phyloP scores from a whole-genome alignment of 53 echinoderm and acorn worm genomes.

The Holothuria leucospilota region DNA sequence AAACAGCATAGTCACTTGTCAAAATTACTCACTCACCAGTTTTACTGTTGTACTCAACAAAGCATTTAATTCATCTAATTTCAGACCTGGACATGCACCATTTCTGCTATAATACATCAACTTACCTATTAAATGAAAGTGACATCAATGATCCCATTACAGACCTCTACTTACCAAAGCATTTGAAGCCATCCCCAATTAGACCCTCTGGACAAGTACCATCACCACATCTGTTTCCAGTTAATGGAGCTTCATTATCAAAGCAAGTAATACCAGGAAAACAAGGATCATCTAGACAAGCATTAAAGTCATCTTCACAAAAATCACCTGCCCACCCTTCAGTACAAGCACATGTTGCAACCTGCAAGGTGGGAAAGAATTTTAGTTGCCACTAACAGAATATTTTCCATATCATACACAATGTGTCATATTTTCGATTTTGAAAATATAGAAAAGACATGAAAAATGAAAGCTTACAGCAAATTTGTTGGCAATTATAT shows the following conservation, averaged over 20 bases:
- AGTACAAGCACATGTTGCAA: conserved; percentile 72
- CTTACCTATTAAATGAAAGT: too few species aligned
- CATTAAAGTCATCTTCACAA: conserved; percentile 80
- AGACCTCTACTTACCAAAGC: conserved; percentile 65
- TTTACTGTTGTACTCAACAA: background rate
- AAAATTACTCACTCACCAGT: too few species aligned
- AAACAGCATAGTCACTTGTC: too few species aligned
- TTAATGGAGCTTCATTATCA: conserved; percentile 64
- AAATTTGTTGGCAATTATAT: conserved; percentile 76
- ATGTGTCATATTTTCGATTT: too few species aligned
- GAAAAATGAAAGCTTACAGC: conserved; percentile 65
- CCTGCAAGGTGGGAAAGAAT: conserved; percentile 40
- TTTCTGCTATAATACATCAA: too few species aligned
- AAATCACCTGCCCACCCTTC: conserved; percentile 76
- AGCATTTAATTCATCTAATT: background rate
- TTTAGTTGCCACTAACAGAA: too few species aligned
- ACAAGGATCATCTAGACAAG: conserved; percentile 77
- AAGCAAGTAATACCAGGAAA: conserved; percentile 80
- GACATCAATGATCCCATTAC: too few species aligned
- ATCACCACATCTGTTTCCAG: conserved; percentile 68
- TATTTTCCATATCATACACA: too few species aligned
- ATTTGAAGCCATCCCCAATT: conserved; percentile 81
- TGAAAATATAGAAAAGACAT: too few species aligned
- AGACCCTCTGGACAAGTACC: conserved; percentile 76
- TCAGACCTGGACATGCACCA: too few species aligned